Percentiles rank a stretch among this genome's conserved stretches.
Conservation (phyloP, 1,140 invertebrate species). For the Leptopilina clavipes region DNA sequence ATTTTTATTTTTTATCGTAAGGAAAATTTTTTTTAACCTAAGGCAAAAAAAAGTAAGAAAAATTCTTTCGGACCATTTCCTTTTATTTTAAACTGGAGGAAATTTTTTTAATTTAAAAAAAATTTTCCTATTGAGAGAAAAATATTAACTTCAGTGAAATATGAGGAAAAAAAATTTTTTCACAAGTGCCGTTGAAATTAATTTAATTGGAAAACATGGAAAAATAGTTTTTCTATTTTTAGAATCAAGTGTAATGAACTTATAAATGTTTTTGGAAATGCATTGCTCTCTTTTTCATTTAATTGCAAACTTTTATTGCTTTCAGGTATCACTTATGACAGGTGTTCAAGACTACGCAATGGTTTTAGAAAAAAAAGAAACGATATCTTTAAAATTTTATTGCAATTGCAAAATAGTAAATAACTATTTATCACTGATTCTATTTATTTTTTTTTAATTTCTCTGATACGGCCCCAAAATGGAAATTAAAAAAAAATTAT, state of each 20-base stretch:
- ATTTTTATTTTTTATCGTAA: too few species aligned
- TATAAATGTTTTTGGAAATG: not conserved
- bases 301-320: not conserved
- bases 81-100: too few species aligned
- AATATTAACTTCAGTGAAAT: too few species aligned
- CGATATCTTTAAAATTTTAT: not conserved
- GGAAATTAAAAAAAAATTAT: not conserved
- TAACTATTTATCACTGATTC: not conserved
- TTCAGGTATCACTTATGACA: slow-evolving; percentile 20
- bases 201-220: not conserved
- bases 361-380: not conserved
- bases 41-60: too few species aligned
- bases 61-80: too few species aligned
- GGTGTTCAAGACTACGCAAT: slow-evolving; percentile 21
- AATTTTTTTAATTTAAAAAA: too few species aligned
- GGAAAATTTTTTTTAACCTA: too few species aligned
- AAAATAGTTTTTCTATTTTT: not conserved
- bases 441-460: too few species aligned
- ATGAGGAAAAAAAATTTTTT: too few species aligned
- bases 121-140: too few species aligned
- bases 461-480: too few species aligned
- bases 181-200: not conserved
- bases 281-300: not conserved
- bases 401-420: slow-evolving; percentile 33
- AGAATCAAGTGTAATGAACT: not conserved